Conservation (phyloP, 2,113 vertebrate species). For the Saimiri boliviensis region DNA sequence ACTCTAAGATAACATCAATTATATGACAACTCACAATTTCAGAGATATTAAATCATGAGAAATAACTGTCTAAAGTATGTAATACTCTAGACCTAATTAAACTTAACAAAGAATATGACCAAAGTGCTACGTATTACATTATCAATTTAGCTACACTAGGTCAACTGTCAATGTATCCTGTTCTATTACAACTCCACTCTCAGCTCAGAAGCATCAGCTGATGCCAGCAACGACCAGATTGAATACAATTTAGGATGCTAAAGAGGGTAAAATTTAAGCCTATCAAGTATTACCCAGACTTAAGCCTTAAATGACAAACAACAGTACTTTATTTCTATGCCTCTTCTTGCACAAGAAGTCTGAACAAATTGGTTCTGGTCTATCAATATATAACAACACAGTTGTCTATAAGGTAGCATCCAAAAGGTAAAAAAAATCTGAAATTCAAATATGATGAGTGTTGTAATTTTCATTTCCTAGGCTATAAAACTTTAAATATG, state of each 20-base stretch:
- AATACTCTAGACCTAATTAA: neutral
- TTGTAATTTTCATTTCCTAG: neutral
- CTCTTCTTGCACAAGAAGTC: neutral
- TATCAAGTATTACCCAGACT: neutral
- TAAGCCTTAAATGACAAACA: neutral
- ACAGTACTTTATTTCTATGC: neutral
- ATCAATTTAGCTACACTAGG: neutral
- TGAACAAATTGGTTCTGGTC: neutral
- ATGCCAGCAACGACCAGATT: neutral
- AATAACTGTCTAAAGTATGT: neutral
- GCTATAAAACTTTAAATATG: neutral
- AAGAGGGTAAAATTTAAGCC: neutral
- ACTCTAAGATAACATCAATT: neutral
- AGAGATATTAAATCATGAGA: neutral
- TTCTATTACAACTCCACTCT: neutral
- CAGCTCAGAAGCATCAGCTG: neutral
- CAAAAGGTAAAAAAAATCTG: neutral
- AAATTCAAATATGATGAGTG: neutral
- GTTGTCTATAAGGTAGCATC: neutral
- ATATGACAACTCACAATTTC: neutral
- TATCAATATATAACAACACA: neutral
- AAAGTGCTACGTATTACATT: neutral
- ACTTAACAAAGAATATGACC: neutral
- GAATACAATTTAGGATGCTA: neutral
- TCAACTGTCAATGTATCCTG: neutral